Percentiles rank a stretch among this genome's conserved stretches.
phyloP scores from a whole-genome alignment of 1,140 invertebrate species.

The Xylocopa sonorina region DNA sequence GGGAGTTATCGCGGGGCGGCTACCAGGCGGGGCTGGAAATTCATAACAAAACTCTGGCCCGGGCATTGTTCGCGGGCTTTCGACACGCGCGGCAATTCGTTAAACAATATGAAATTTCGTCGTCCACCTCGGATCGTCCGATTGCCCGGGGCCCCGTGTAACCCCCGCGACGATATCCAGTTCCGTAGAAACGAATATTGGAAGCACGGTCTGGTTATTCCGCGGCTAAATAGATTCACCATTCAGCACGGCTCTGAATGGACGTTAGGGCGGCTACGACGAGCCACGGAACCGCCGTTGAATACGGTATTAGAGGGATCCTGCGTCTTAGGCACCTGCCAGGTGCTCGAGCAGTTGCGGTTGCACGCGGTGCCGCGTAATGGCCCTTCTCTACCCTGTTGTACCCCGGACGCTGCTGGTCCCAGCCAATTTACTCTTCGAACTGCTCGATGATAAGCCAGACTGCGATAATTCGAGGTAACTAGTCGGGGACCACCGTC shows the following conservation, averaged over 20 bases:
- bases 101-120: conserved; percentile 40
- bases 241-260: conserved; percentile 66
- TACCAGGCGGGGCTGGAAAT: neutral
- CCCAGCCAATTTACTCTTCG: neutral
- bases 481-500: neutral
- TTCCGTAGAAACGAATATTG: conserved; percentile 62
- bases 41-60: conserved; percentile 8
- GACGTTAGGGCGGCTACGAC: conserved; percentile 69
- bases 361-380: conserved; percentile 45
- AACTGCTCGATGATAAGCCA: conserved; percentile 17
- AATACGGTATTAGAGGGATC: conserved; percentile 72
- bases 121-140: too few species aligned
- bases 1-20: neutral
- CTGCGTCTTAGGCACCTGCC: conserved; percentile 55
- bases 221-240: conserved; percentile 65
- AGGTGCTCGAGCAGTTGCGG: conserved; percentile 52
- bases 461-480: neutral
- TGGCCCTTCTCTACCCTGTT: conserved; percentile 36
- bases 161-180: neutral
- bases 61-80: conserved; percentile 5
- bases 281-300: conserved; percentile 61
- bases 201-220: conserved; percentile 63
- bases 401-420: neutral
- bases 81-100: conserved; percentile 11
- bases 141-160: neutral